Conservation (phyloP, 2,888 invertebrate genomes). For the Dascillus cervinus region DNA sequence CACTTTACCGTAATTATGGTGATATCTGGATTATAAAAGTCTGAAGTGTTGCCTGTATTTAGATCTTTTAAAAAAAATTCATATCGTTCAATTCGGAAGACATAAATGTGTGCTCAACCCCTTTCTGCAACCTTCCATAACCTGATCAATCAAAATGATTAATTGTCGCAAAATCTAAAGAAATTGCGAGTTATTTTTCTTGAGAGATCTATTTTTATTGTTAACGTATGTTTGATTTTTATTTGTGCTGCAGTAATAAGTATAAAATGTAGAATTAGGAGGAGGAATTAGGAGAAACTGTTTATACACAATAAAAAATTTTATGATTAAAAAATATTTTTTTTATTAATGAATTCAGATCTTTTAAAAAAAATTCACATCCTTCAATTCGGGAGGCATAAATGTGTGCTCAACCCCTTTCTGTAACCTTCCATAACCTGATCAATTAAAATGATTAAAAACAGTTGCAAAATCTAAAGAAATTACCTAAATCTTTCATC, state of each 20-base stretch:
- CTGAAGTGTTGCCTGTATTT: no score
- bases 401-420: constrained; percentile 52
- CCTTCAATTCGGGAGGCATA: constrained; percentile 61
- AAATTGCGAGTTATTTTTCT: no score
- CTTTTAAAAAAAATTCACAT: constrained; percentile 50
- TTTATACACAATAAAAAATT: no score
- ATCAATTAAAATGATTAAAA: constrained; percentile 1
- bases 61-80: constrained; percentile 49
- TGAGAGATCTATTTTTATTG: no score
- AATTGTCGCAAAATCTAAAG: not conserved
- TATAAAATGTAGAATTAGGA: no score
- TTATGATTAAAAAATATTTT: no score
- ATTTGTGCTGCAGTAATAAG: no score
- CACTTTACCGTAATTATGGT: no score
- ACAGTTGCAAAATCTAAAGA: not conserved
- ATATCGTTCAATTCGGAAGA: constrained; percentile 58
- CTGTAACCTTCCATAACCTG: constrained; percentile 55
- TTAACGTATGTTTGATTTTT: no score
- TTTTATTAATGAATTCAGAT: no score
- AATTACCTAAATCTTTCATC: constrained; percentile 63
- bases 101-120: constrained; percentile 55
- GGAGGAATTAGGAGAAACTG: no score
- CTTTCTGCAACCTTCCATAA: constrained; percentile 51
- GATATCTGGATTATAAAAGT: no score
- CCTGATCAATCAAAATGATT: constrained; percentile 39